Base-by-base conservation (phyloP, 2,888 invertebrate species). In the Nomada fabriciana region DNA sequence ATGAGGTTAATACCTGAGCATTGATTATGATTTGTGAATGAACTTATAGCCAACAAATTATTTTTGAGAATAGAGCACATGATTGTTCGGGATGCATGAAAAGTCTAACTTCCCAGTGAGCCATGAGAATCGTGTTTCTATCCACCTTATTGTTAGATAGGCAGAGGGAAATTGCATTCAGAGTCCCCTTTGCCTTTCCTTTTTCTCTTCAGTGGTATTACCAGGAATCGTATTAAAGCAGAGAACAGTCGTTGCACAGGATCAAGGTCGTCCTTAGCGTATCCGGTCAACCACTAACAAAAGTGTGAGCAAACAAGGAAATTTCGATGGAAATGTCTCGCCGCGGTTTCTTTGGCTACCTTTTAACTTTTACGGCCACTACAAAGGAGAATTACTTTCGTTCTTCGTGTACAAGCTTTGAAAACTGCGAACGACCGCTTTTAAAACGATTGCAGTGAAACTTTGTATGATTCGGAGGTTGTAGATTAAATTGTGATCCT, bases 181-280 rank as follows among this genome's bases (percentile, higher is more conserved):
- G 9, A 15, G 43, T 7, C 25, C n/a, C 18, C 20, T 47, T 50
- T 61, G 11, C 25, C 10, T 36, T 0, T 42, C 1, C 4, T 36
- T 23, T 15, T 29, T 53, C 29, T 4, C 20, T 15, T 60, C 43
- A 2, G 4, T n/a, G 55, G 50, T 42, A 57, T 64, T 60, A 65
- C 47, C 63, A 23, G 53, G 13, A 10, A 29, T 25, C 64, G 52
- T 47, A 47, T 47, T 64, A 55, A 70, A 57, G 36, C 36, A 52
- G 53, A 43, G 57, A 29, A 43, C 50, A 50, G 23, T 47, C 47
- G 74, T 75, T 74, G 13, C 59, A 70, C 0, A 25, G 61, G 15
- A 65, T 65, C 47, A 76, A 71, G 65, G 25, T 76, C 70, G 67
- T 61, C 71, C 61, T 80, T 61, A 63, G 50, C 50, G 42, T 67